phyloP scores from a whole-genome alignment of 2,113 vertebrate species.

The Larimichthys polyactis region DNA sequence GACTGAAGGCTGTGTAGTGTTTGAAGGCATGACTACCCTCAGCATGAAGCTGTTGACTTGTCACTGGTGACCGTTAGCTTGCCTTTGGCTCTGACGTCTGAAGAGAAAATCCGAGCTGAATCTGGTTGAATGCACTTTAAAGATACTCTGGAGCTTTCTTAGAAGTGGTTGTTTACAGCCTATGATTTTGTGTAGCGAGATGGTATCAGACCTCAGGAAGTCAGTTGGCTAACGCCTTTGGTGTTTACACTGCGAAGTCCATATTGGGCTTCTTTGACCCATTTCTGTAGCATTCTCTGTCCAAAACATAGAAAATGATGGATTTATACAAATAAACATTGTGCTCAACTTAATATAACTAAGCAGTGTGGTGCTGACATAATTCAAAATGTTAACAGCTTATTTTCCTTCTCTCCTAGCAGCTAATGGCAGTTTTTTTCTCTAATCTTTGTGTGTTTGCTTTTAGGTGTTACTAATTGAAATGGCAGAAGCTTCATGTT shows the following conservation, averaged over 20 bases:
- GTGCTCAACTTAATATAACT: not conserved
- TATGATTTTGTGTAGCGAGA: conserved; percentile 74
- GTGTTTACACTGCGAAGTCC: conserved; percentile 74
- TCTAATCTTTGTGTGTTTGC: not conserved
- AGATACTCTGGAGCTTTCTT: conserved; percentile 63
- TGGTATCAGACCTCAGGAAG: conserved; percentile 79
- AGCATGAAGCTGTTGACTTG: conserved; percentile 1
- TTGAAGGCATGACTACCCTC: not conserved
- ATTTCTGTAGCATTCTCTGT: conserved; percentile 52
- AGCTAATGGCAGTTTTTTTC: not conserved
- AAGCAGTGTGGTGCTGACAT: not conserved
- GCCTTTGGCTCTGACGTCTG: conserved; percentile 42
- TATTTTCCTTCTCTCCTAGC: not conserved
- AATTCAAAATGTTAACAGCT: not conserved
- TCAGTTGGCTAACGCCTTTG: conserved; percentile 80
- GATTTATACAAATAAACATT: conserved; percentile 30
- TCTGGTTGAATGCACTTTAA: conserved; percentile 73
- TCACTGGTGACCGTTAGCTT: conserved; percentile 31
- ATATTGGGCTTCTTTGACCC: conserved; percentile 60
- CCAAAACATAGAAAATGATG: conserved; percentile 20
- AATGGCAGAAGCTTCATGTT: conserved; percentile 16
- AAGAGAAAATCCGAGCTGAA: conserved; percentile 53
- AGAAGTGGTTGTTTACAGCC: conserved; percentile 68
- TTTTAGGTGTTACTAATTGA: conserved; percentile 11
- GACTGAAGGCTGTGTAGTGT: not conserved